Evolutionary conservation across 2,888 invertebrate species (phyloP).

Genomic region (Argyra leucocephala): DNA sequence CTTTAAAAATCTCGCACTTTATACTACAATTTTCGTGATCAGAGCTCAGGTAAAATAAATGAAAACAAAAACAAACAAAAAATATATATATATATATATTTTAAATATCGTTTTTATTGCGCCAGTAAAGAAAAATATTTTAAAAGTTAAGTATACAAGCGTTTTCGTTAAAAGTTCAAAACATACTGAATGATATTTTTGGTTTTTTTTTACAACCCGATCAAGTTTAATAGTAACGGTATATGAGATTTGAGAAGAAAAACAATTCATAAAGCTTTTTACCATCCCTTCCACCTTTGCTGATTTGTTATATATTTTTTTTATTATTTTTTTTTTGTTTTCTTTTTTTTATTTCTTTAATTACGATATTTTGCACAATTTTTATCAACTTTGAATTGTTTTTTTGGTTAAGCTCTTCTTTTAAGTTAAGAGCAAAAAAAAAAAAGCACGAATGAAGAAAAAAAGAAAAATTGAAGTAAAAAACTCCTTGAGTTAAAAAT

Average conservation of each 20-base stretch:
- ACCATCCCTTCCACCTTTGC: constrained; percentile 2
- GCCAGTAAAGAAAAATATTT: too few species aligned
- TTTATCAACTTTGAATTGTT: too few species aligned
- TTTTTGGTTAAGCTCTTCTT: not conserved
- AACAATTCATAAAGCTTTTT: not conserved
- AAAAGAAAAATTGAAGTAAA: too few species aligned
- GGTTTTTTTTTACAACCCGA: not conserved
- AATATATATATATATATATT: too few species aligned
- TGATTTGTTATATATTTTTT: not conserved
- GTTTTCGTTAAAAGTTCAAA: constrained; percentile 6
- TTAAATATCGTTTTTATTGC: too few species aligned
- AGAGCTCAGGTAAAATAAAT: too few species aligned
- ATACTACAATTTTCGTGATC: not conserved
- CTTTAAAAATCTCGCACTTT: not conserved
- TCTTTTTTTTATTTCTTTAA: not conserved
- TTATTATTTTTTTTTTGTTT: not conserved
- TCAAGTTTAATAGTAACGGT: constrained; percentile 1
- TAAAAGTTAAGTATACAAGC: not conserved
- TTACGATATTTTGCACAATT: not conserved
- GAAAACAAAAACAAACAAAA: too few species aligned
- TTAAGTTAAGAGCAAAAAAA: too few species aligned
- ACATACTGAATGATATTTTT: not conserved
- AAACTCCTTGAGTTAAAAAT: too few species aligned
- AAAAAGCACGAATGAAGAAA: too few species aligned
- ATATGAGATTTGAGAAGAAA: not conserved